These are phyloP conservation scores for Acanthis flammea DNA, from an alignment of 2,797 vertebrate species.

Conservation along the genomic window DNA sequence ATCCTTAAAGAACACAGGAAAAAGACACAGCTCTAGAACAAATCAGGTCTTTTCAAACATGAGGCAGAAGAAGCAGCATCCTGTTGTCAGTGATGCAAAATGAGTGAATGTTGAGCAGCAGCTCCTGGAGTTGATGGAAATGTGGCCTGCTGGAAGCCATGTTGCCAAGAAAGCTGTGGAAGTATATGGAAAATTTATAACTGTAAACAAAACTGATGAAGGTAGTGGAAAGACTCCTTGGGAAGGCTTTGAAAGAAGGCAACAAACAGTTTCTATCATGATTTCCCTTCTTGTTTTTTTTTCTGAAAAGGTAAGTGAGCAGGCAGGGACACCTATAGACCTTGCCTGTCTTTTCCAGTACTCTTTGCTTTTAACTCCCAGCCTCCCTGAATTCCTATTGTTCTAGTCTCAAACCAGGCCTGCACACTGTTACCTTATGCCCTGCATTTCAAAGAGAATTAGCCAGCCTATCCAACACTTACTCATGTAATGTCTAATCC, in stretches of 20 bases:
- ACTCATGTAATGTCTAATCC: neutral
- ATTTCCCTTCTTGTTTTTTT: fast-evolving
- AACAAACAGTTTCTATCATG: neutral
- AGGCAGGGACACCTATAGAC: neutral
- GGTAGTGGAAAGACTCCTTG: neutral
- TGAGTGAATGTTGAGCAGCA: neutral
- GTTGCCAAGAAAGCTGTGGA: neutral
- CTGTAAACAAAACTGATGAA: neutral
- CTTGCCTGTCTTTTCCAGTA: neutral
- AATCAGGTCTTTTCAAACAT: neutral
- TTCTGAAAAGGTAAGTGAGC: neutral
- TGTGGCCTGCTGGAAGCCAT: neutral
- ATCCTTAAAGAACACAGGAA: neutral
- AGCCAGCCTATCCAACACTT: neutral
- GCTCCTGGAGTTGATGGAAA: neutral
- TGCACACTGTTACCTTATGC: neutral
- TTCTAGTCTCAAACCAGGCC: neutral
- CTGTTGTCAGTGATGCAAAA: neutral
- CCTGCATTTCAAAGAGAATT: neutral
- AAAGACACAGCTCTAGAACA: neutral
- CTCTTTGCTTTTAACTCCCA: neutral
- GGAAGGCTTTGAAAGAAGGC: neutral
- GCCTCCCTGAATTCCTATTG: neutral
- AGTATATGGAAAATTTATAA: neutral
- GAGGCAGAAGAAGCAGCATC: neutral